phyloP scores from a whole-genome alignment of 2,113 vertebrate species.

The Brachyistius frenatus region DNA sequence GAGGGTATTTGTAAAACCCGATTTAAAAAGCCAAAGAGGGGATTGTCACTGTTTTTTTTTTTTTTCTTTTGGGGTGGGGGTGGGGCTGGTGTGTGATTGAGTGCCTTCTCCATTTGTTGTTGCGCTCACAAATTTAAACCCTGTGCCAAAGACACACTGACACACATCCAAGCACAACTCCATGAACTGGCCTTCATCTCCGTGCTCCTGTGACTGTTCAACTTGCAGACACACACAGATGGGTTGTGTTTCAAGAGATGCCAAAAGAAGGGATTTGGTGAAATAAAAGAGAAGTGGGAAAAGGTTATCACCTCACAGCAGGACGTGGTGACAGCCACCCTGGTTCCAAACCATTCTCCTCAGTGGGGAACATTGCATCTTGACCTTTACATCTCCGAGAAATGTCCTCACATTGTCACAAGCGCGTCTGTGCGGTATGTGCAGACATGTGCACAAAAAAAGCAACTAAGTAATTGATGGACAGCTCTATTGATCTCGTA shows the following conservation, averaged over 20 bases:
- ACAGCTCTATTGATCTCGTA: constrained; percentile 32
- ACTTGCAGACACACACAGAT: constrained; percentile 60
- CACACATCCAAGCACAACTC: constrained; percentile 39
- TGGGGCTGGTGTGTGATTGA: constrained; percentile 21
- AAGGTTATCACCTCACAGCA: constrained; percentile 62
- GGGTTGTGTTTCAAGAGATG: constrained; percentile 64
- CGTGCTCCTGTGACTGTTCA: constrained; percentile 63
- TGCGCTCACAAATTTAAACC: constrained; percentile 35
- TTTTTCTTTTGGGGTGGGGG: not conserved
- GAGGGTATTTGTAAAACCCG: constrained; percentile 62
- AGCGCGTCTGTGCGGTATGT: constrained; percentile 3
- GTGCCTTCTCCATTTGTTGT: constrained; percentile 29
- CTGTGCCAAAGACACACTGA: constrained; percentile 39
- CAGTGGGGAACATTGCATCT: constrained; percentile 36
- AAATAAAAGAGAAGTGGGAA: constrained; percentile 50
- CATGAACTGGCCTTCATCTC: constrained; percentile 65
- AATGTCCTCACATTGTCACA: constrained; percentile 48
- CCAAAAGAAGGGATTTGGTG: constrained; percentile 74
- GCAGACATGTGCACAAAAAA: not conserved
- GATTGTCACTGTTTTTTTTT: constrained; percentile 59
- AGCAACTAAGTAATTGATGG: constrained; percentile 20
- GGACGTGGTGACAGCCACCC: constrained; percentile 32
- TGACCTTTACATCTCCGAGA: constrained; percentile 50
- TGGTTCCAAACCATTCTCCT: constrained; percentile 43
- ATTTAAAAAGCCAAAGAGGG: constrained; percentile 71